Conservation (phyloP, 2,888 invertebrate genomes). For the Troides oblongomaculatus region DNA sequence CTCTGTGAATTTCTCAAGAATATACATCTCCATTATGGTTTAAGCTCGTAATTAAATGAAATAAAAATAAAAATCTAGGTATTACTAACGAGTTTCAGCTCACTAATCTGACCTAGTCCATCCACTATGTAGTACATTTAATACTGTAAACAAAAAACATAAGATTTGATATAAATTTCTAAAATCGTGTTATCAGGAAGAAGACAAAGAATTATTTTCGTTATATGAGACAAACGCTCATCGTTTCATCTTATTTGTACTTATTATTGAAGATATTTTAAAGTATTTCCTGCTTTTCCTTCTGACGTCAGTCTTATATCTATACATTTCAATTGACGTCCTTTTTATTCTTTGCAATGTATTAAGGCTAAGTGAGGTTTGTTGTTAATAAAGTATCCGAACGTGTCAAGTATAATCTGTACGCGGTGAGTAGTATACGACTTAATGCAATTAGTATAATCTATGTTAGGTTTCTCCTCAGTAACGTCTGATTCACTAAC, state of each 20-base stretch:
- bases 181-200: no score
- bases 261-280: background rate
- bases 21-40: no score
- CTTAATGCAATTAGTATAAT: conserved; percentile 7
- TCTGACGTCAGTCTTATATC: background rate
- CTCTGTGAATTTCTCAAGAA: no score
- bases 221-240: no score
- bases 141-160: no score
- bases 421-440: conserved; percentile 4
- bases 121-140: no score
- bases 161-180: no score
- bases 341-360: background rate
- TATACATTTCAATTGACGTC: background rate
- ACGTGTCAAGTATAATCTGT: background rate
- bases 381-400: background rate
- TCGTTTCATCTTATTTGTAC: background rate
- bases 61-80: no score
- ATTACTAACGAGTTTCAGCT: no score
- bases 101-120: no score
- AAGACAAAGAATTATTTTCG: no score
- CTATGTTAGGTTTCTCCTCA: conserved; percentile 8
- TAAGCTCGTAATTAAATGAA: no score
- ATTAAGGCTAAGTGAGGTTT: background rate
- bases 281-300: background rate
- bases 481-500: conserved; percentile 7